Evolutionary conservation across 2,888 invertebrate genomes (phyloP), one percentile per base, ranked within the genome.

Genomic region (Epirrita christyi): DNA sequence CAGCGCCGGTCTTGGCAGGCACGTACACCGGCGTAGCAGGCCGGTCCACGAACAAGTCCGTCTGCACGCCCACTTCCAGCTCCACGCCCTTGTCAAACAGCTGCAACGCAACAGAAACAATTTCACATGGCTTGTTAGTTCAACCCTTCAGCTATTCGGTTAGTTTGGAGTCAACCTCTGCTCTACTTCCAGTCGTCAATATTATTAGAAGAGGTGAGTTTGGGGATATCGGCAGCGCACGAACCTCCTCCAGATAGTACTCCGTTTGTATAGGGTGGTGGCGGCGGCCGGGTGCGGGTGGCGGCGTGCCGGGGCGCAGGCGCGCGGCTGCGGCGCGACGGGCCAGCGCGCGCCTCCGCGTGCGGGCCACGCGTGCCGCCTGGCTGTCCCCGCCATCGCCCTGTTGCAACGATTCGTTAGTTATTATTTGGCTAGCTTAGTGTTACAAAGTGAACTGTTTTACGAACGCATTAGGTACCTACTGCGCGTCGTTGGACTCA

Each of bases 251-350:
- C 55, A 98, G 93, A 80, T 96, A 98, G 72, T 94, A 92, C 66
- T 98, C 98, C 0, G 98, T 98, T 93, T 98, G 98, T 42, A 98
- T 94, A 62, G 95, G 95, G 72, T 96, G 97, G 89, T 98, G 97
- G 50, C 95, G 94, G 62, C 98, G 93, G 21, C 97, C 98, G 51
- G 95, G 94, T 37, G 97, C 96, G 10, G 96, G 95, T 38, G 96
- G 96, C 59, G 96, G 96, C 11, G 96, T 95, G 59, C 93, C 94
- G 51, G 94, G 93, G 29, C 88, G 86, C 69, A 84, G 94, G 63
- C 95, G 94, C 75, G 96, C 95, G 66, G 96, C 93, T 0, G 96
- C 95, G 71, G 95, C 93, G 45, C 96, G 95, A 45, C 97, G 93
- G 60, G 97, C 94, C 72, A 96, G 93, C 45, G 94, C 94, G 87